Evolutionary conservation across 2,888 invertebrate genomes (phyloP).

Genomic region (Abrostola tripartita): DNA sequence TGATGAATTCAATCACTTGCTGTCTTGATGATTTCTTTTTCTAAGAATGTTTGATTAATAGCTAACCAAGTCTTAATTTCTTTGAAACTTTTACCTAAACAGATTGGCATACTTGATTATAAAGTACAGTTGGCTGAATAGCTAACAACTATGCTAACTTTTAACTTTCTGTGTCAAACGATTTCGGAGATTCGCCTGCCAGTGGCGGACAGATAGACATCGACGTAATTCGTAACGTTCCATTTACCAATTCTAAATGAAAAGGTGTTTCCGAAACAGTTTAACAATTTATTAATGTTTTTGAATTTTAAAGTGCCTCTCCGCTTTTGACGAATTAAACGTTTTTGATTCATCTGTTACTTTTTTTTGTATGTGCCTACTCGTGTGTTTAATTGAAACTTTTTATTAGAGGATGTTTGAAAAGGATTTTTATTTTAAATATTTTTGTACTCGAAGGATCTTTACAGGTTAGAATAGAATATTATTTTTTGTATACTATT

Average conservation of each 20-base stretch:
- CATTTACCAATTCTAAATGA: conserved; percentile 24
- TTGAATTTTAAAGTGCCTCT: conserved; percentile 15
- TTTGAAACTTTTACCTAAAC: too few species aligned
- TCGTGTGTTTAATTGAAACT: too few species aligned
- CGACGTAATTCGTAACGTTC: conserved; percentile 33
- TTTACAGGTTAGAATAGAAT: background rate
- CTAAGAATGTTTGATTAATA: too few species aligned
- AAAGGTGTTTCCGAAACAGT: background rate
- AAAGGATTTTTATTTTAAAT: too few species aligned
- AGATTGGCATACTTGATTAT: conserved; percentile 1
- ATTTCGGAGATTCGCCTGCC: conserved; percentile 8
- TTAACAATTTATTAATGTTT: conserved; percentile 40
- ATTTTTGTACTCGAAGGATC: background rate
- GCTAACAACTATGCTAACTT: conserved; percentile 19
- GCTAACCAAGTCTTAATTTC: too few species aligned
- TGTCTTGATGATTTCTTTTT: too few species aligned
- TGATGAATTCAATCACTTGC: too few species aligned
- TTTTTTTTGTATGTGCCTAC: background rate
- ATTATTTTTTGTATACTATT: too few species aligned
- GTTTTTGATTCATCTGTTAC: conserved; percentile 13
- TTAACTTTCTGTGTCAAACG: conserved; percentile 29
- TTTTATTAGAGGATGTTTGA: too few species aligned
- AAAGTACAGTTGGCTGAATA: conserved; percentile 7
- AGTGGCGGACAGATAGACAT: conserved; percentile 34
- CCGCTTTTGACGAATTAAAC: conserved; percentile 40